phyloP scores from a whole-genome alignment of 1,140 invertebrate species.

The Solen grandis region DNA sequence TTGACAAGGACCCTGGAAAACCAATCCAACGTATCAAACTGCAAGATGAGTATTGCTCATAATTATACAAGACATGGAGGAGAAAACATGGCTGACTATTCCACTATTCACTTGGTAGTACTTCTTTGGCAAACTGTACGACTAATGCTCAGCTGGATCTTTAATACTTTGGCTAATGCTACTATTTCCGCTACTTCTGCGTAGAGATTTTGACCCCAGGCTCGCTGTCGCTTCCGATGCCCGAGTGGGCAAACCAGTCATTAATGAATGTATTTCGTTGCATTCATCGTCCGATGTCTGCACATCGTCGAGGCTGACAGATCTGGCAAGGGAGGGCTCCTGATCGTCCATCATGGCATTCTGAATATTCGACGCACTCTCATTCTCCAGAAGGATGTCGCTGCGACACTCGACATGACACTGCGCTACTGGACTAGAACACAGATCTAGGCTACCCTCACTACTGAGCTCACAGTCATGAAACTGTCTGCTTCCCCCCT shows the following conservation, averaged over 20 bases:
- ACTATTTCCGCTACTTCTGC: neutral
- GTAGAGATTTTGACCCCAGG: constrained; percentile 45
- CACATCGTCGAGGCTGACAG: constrained; percentile 21
- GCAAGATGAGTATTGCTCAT: too few species aligned
- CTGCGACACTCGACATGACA: constrained; percentile 45
- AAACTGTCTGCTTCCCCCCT: constrained; percentile 26
- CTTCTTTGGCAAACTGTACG: too few species aligned
- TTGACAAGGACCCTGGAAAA: too few species aligned
- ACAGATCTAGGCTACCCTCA: constrained; percentile 27
- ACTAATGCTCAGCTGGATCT: neutral
- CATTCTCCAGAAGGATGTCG: constrained; percentile 13
- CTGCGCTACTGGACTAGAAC: constrained; percentile 44
- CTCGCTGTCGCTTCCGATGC: constrained; percentile 6
- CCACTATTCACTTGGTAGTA: too few species aligned
- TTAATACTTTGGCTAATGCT: neutral
- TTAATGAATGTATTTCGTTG: constrained; percentile 42
- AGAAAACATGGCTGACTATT: too few species aligned
- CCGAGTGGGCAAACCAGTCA: constrained; percentile 15
- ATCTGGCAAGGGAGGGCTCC: constrained; percentile 29
- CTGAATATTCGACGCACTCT: neutral
- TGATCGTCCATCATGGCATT: constrained; percentile 2
- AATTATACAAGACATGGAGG: too few species aligned
- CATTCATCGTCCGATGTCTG: constrained; percentile 32
- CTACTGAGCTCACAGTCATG: constrained; percentile 38
- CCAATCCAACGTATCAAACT: too few species aligned